These are phyloP conservation scores for Oligia strigilis DNA, from an alignment of 2,888 invertebrate species.

Conservation along the genomic window DNA sequence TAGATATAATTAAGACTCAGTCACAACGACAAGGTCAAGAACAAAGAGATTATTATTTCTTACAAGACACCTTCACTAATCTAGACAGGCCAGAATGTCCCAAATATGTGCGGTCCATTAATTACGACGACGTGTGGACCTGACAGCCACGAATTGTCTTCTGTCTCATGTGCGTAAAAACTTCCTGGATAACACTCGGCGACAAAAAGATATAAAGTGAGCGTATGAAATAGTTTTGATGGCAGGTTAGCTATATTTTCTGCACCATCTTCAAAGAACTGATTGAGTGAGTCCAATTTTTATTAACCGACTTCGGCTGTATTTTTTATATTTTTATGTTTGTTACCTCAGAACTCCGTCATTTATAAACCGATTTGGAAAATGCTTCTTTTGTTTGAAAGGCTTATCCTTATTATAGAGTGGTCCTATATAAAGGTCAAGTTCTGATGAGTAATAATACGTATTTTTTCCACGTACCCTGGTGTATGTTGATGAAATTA, in stretches of 20 bases:
- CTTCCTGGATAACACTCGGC: conserved; percentile 7
- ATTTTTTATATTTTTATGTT: background rate
- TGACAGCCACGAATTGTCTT: conserved; percentile 40
- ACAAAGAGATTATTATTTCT: conserved; percentile 4
- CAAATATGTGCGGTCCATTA: conserved; percentile 45
- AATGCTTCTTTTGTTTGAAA: background rate
- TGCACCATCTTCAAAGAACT: background rate
- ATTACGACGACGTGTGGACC: conserved; percentile 45
- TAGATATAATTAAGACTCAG: background rate
- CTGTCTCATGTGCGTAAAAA: conserved; percentile 24
- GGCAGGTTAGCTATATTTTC: conserved; percentile 4
- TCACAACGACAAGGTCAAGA: background rate
- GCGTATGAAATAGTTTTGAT: conserved; percentile 28
- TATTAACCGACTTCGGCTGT: background rate
- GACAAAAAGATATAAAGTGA: conserved; percentile 24
- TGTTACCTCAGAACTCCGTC: background rate
- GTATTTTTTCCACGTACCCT: background rate
- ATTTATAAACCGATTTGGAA: background rate
- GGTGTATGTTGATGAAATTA: background rate
- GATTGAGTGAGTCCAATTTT: background rate
- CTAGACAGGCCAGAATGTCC: conserved; percentile 9
- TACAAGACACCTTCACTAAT: conserved; percentile 20
- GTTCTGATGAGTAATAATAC: too few relatives aligned
- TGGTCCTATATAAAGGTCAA: background rate
- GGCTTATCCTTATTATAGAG: background rate